Evolutionary conservation across 2,113 vertebrate species (phyloP).

Genomic region (Rhabdomys dilectus): DNA sequence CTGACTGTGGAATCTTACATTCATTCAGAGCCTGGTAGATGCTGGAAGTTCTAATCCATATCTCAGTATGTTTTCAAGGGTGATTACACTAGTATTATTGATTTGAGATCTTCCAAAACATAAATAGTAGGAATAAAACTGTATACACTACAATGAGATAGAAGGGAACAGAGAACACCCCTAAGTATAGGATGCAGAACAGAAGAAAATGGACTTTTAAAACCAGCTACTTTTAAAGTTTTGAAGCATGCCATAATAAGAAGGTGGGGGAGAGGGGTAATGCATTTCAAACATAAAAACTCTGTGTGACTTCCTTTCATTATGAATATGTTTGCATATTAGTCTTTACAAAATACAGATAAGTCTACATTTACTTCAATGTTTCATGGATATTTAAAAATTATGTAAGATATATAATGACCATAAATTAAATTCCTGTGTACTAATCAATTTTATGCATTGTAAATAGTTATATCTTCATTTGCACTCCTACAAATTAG

Average conservation of each 20-base stretch:
- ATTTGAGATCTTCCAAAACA: slow-evolving; percentile 60
- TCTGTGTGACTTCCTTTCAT: slow-evolving; percentile 9
- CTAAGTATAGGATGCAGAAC: slow-evolving; percentile 37
- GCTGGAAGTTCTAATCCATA: slow-evolving; percentile 29
- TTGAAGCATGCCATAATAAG: slow-evolving; percentile 45
- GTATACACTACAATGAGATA: slow-evolving; percentile 40
- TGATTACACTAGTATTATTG: slow-evolving; percentile 44
- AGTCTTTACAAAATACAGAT: neutral
- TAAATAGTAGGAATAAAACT: slow-evolving; percentile 78
- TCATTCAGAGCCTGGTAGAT: slow-evolving; percentile 32
- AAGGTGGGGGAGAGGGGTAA: slow-evolving; percentile 14
- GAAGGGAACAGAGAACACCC: neutral
- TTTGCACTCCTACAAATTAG: neutral
- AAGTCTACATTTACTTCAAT: neutral
- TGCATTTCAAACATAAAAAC: neutral
- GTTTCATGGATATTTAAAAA: slow-evolving; percentile 31
- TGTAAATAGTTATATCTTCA: slow-evolving; percentile 45
- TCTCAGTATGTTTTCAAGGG: slow-evolving; percentile 42
- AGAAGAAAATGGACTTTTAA: slow-evolving; percentile 57
- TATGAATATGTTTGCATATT: neutral
- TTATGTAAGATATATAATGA: neutral
- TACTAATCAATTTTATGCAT: slow-evolving; percentile 15
- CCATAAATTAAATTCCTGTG: slow-evolving; percentile 28
- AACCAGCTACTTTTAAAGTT: slow-evolving; percentile 4
- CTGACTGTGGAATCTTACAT: neutral